These are phyloP conservation scores for Chunga burmeisteri DNA, from an alignment of 2,113 vertebrate genomes.

Conservation along the genomic window DNA sequence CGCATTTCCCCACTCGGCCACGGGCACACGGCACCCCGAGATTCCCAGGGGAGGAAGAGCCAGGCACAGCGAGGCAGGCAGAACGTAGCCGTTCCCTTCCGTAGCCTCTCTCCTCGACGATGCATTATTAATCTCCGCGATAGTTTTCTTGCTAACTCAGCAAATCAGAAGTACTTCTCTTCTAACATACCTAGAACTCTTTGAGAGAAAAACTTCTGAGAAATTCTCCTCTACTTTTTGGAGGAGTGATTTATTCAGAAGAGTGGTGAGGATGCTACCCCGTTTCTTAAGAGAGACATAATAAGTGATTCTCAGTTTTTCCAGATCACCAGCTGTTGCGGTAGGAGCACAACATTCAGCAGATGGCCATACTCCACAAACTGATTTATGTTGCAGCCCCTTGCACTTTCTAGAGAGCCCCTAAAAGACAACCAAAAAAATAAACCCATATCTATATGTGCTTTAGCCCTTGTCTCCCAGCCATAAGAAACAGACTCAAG, in stretches of 20 bases:
- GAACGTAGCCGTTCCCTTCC: neutral
- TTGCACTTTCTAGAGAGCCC: neutral
- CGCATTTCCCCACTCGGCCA: neutral
- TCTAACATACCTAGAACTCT: accelerated
- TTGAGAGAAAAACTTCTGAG: neutral
- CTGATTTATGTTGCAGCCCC: neutral
- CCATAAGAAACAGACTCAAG: neutral
- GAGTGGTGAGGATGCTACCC: neutral
- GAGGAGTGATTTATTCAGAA: neutral
- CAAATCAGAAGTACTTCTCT: neutral
- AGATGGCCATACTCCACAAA: neutral
- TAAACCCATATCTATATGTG: neutral
- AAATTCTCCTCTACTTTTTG: neutral
- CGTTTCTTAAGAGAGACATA: neutral
- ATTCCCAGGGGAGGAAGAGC: neutral
- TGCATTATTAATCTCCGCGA: accelerated
- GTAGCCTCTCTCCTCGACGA: neutral
- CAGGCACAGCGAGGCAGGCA: neutral
- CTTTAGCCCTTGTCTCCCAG: neutral
- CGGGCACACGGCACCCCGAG: neutral
- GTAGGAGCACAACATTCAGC: neutral
- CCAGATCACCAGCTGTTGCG: neutral
- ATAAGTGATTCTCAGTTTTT: neutral
- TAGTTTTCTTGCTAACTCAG: neutral
- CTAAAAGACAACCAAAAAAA: neutral